Percentiles rank a stretch among this genome's conserved stretches.
These are phyloP conservation scores for Gallinago paraguaiae DNA, from an alignment of 2,113 vertebrate species.

Conservation along the genomic window DNA sequence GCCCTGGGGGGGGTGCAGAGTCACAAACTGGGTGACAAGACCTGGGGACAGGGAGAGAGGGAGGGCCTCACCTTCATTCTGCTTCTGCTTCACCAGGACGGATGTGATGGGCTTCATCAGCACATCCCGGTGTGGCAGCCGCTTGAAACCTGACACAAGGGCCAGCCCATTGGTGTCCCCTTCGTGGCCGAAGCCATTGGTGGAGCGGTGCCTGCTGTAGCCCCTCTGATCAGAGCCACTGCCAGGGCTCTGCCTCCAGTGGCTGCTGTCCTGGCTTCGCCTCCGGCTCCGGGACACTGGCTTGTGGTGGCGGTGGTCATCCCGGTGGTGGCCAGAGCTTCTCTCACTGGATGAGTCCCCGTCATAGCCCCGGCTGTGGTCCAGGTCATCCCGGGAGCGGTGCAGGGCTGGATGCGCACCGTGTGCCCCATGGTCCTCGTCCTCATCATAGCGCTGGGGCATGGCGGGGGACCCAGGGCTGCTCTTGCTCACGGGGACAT, in stretches of 20 bases:
- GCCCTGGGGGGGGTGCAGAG: rapidly evolving
- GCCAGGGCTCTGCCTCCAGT: neutral
- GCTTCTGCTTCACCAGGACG: slow-evolving; percentile 81
- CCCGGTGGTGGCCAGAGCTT: slow-evolving; percentile 63
- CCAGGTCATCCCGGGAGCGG: slow-evolving; percentile 12
- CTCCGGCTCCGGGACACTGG: neutral
- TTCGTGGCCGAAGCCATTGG: neutral
- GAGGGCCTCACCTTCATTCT: slow-evolving; percentile 82
- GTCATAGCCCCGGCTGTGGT: slow-evolving; percentile 77
- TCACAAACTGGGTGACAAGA: neutral
- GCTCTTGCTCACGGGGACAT: slow-evolving; percentile 74
- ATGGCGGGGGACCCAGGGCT: slow-evolving; percentile 65
- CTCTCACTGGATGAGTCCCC: slow-evolving; percentile 81
- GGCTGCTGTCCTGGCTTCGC: slow-evolving; percentile 52
- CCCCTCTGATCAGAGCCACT: neutral
- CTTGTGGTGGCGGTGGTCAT: neutral
- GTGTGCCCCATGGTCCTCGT: neutral
- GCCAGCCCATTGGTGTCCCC: slow-evolving; percentile 65
- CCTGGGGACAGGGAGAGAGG: neutral
- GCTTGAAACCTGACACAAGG: slow-evolving; percentile 88
- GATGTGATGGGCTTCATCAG: slow-evolving; percentile 81
- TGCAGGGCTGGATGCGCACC: neutral
- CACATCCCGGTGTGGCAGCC: slow-evolving; percentile 76
- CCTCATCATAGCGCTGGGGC: neutral
- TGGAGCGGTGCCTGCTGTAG: neutral